Base-by-base conservation (phyloP, 2,888 invertebrate genomes). In the Drymonia ruficornis region DNA sequence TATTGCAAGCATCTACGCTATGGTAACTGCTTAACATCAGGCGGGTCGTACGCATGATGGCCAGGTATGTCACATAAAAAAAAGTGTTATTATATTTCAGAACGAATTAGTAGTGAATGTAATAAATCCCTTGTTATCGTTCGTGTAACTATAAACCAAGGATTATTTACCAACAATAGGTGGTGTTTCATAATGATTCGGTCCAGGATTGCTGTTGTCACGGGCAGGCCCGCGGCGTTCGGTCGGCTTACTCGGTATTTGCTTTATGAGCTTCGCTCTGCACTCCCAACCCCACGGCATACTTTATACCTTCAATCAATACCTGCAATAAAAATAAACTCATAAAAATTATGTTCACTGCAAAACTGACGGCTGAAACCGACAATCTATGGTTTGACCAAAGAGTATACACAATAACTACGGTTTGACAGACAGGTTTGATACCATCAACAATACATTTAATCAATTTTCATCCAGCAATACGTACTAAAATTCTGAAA, bases 221-320 rank as follows among this genome's bases (percentile, higher is more conserved):
- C 53, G 59, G 1, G 63, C 16, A 3, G 56, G 38, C 0, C 67
- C 67, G 2, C 76, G 75, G 2, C 76, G 70, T n/a, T 74, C 63
- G 0, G 84, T 79, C 0, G 86, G 83, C 51, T 83, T 84, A 3
- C 63, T 18, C 8, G 83, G 79, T 15, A 78, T 53, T 60, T 91
- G 91, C 55, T 88, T 91, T 18, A 91, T 56, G 42, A 85, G 58
- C 58, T 78, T 84, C 0, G 79, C 62, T 56, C 83, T 78, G 52
- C 91, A 91, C 64, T 86, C 87, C 76, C 80, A 87, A 34, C 87
- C 84, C 84, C 79, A 87, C 44, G 88, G 86, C 90, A 89, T 87
- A 19, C 15, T 51, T 56, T n/a, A 43, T 43, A 42, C 56, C 36
- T 50, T 19, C 16, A 16, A 16, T 47, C 34, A 46, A 49, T 49